Conservation (phyloP, 2,888 invertebrate genomes). For the Xestia xanthographa region DNA sequence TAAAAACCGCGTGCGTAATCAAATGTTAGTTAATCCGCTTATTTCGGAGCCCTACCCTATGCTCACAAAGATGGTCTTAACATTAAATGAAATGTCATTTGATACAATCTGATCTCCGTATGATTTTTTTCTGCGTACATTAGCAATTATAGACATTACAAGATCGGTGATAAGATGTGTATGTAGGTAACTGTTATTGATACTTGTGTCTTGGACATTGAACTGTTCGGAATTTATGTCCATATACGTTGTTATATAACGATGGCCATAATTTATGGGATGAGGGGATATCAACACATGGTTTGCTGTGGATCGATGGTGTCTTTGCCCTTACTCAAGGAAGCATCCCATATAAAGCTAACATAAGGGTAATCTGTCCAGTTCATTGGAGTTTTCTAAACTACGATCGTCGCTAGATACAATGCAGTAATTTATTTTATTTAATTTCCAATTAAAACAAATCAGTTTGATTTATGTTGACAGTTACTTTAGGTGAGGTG, state of each 20-base stretch:
- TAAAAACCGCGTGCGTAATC: constrained; percentile 20
- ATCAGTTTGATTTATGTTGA: constrained; percentile 12
- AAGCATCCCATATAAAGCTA: constrained; percentile 49
- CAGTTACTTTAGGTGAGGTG: constrained; percentile 15
- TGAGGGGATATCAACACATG: constrained; percentile 33
- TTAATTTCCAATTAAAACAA: constrained; percentile 41
- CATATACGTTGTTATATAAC: constrained; percentile 55
- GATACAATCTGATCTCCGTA: constrained; percentile 70
- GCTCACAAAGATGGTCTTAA: constrained; percentile 27
- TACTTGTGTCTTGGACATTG: constrained; percentile 58
- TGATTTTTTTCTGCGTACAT: constrained; percentile 65
- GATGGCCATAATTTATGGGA: constrained; percentile 48
- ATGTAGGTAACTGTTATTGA: constrained; percentile 60
- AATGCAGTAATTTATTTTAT: constrained; percentile 27
- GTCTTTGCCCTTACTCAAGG: constrained; percentile 35
- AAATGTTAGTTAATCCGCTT: constrained; percentile 18
- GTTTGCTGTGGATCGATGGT: constrained; percentile 35
- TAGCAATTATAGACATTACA: constrained; percentile 53
- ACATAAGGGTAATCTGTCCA: constrained; percentile 28
- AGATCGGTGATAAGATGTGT: constrained; percentile 61
- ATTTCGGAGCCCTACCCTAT: constrained; percentile 20
- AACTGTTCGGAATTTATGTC: constrained; percentile 51
- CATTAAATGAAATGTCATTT: constrained; percentile 72
- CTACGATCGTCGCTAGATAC: not conserved
- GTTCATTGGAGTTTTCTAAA: constrained; percentile 34